Evolutionary conservation across 2,113 vertebrate species (phyloP).

Genomic region (Chloropsis hardwickii): DNA sequence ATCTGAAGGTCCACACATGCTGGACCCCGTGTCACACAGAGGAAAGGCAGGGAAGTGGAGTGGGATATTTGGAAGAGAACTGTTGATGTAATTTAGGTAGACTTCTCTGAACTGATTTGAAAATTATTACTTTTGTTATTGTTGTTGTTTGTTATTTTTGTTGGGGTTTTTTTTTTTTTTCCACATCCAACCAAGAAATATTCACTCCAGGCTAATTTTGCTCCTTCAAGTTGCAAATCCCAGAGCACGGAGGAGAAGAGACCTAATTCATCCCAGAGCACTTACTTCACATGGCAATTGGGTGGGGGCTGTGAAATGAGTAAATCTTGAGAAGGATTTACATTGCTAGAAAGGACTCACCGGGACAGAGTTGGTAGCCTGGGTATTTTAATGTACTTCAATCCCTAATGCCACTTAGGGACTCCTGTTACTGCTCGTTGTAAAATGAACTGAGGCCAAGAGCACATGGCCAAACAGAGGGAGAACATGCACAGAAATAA

Average conservation of each 20-base stretch:
- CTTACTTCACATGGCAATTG: background rate
- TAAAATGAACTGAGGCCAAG: slow-evolving; percentile 22
- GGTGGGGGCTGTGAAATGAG: background rate
- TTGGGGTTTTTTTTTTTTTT: background rate
- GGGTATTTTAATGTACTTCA: background rate
- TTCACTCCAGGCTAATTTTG: background rate
- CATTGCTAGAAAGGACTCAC: background rate
- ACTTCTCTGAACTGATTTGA: background rate
- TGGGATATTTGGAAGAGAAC: background rate
- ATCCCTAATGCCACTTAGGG: background rate
- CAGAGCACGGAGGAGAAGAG: background rate
- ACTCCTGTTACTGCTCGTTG: background rate
- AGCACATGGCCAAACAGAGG: background rate
- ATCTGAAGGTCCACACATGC: background rate
- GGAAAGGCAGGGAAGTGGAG: background rate
- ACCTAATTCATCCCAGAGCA: background rate
- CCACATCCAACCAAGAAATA: background rate
- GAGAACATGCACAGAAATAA: background rate
- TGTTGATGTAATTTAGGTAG: background rate
- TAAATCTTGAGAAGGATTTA: background rate
- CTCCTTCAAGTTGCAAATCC: background rate
- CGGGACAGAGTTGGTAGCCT: background rate
- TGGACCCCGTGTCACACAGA: fast-evolving
- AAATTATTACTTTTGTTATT: background rate
- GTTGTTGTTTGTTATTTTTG: background rate